These are phyloP conservation scores for Alexandromys fortis DNA, from an alignment of 2,113 vertebrate species.

Conservation along the genomic window DNA sequence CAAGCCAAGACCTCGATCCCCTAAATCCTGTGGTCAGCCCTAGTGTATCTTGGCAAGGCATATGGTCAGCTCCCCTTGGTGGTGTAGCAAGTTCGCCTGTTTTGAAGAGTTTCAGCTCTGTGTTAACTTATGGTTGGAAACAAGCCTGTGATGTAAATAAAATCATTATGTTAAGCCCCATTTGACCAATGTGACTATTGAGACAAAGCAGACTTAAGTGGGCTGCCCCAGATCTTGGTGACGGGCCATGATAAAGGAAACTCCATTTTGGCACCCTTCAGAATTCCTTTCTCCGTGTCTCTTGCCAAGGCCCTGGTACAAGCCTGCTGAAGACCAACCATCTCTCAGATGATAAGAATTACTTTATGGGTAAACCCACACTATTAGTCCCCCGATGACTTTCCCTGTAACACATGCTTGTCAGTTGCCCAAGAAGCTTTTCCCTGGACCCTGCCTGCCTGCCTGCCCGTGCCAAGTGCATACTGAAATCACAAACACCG, in stretches of 20 bases:
- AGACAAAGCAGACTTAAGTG: conserved; percentile 17
- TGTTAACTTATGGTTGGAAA: conserved; percentile 42
- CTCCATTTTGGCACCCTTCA: neutral
- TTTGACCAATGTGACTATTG: conserved; percentile 33
- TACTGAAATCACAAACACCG: neutral
- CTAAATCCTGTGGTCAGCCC: neutral
- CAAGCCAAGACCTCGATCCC: neutral
- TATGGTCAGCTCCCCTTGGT: neutral
- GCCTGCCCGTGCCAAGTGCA: neutral
- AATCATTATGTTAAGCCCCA: conserved; percentile 42
- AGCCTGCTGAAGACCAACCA: neutral
- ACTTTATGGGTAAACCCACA: conserved; percentile 45
- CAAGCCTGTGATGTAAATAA: conserved; percentile 52
- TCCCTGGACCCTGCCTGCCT: neutral
- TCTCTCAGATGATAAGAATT: conserved; percentile 43
- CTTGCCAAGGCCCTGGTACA: neutral
- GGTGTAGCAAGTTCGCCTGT: neutral
- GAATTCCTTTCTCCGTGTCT: neutral
- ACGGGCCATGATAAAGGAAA: neutral
- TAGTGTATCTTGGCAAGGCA: neutral
- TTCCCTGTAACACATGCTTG: conserved; percentile 11
- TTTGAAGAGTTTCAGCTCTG: conserved; percentile 15
- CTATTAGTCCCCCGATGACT: neutral
- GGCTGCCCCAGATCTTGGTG: neutral
- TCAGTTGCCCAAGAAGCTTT: conserved; percentile 20